Conservation (phyloP, 2,113 vertebrate genomes). For the Alosa alosa region DNA sequence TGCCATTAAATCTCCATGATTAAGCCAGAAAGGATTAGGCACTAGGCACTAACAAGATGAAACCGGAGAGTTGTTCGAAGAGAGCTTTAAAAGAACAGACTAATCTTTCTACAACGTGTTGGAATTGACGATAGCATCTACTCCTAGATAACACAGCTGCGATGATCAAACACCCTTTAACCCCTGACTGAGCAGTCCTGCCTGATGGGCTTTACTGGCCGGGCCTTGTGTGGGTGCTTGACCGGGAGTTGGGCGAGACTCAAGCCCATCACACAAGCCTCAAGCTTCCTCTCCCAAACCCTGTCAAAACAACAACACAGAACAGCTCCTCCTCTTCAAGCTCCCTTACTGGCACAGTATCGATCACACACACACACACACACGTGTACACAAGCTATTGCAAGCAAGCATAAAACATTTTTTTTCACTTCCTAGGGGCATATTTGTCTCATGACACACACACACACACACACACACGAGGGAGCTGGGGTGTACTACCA, state of each 20-base stretch:
- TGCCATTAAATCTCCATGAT: not conserved
- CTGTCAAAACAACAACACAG: not conserved
- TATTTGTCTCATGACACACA: not conserved
- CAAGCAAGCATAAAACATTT: too few relatives aligned
- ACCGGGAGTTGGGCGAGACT: not conserved
- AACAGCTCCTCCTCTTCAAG: not conserved
- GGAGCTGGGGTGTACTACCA: too few relatives aligned
- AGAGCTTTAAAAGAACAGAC: not conserved
- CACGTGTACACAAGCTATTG: not conserved
- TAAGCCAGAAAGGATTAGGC: not conserved
- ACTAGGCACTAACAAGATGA: not conserved
- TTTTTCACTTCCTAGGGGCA: too few relatives aligned
- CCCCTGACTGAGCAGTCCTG: not conserved
- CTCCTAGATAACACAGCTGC: not conserved
- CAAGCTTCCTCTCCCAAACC: not conserved
- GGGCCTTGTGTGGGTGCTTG: not conserved
- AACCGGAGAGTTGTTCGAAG: not conserved
- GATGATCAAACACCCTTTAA: not conserved
- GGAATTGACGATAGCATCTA: not conserved
- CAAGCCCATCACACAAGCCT: not conserved
- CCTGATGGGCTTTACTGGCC: not conserved
- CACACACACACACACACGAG: not conserved
- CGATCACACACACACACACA: conserved; percentile 16
- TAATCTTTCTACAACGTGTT: not conserved
- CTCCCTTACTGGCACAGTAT: not conserved